A percentile compares a stretch with the other conserved stretches of the same genome.
phyloP scores from a whole-genome alignment of 2,888 invertebrate species.

The Parochlus steinenii region DNA sequence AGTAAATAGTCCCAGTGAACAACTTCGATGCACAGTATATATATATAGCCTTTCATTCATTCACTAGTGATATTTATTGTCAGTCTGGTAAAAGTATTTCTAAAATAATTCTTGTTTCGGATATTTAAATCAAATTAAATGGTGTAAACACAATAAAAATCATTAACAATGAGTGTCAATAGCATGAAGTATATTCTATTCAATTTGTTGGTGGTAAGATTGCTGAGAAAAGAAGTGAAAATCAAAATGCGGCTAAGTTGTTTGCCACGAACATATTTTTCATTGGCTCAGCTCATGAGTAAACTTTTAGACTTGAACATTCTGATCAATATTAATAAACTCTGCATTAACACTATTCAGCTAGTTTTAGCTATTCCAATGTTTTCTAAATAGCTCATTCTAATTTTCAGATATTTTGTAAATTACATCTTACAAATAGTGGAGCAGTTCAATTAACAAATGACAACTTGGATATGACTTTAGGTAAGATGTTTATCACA shows the following conservation, averaged over 20 bases:
- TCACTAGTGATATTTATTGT: too few relatives aligned
- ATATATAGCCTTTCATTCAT: too few relatives aligned
- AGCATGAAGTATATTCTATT: conserved; percentile 20
- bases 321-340: conserved; percentile 2
- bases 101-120: too few relatives aligned
- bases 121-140: too few relatives aligned
- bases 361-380: not conserved
- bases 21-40: too few relatives aligned
- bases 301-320: not conserved
- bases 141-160: too few relatives aligned
- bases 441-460: conserved; percentile 67
- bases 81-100: too few relatives aligned
- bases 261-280: too few relatives aligned
- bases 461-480: conserved; percentile 66
- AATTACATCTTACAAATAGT: conserved; percentile 59
- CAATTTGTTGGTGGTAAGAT: conserved; percentile 21
- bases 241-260: too few relatives aligned
- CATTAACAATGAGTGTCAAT: too few relatives aligned
- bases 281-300: not conserved
- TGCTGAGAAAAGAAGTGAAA: not conserved
- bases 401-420: conserved; percentile 23
- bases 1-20: too few relatives aligned
- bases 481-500: conserved; percentile 42
- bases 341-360: not conserved
- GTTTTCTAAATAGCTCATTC: conserved; percentile 11